Base-by-base conservation (phyloP, 2,888 invertebrate genomes). In the Amphipoea lucens region DNA sequence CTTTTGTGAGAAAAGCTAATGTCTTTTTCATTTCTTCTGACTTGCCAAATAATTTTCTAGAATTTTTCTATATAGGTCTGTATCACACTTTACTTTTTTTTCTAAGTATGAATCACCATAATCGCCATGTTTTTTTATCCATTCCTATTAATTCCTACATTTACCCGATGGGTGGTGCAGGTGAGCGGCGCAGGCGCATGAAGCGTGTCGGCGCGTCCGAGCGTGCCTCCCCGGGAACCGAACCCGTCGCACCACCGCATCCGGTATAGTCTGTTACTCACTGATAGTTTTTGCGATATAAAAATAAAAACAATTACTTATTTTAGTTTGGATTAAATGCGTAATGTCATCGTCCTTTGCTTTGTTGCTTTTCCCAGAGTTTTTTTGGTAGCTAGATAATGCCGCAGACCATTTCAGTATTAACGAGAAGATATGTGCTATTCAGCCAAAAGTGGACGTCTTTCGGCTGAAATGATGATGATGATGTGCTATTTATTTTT, bases 131-230 rank as follows among this genome's bases (percentile, higher is more conserved):
- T 72, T 66, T 70, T 76, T 67, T 60, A 63, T n/a, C 12, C 63
- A 62, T 83, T 87, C 77, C 77, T 82, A 80, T 83, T 76, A 79
- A 65, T 80, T 86, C 76, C 84, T 80, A 71, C 65, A 76, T 89
- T 84, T 78, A 86, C 75, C 71, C 76, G 72, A 45, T 83, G 79
- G 79, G 78, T 84, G 79, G 79, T 57, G 74, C 87, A 89, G 88
- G 89, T 88, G 86, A 83, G 80, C 77, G 81, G 73, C 79, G 84
- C 85, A 85, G 80, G 86, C 79, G 83, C 93, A 93, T 77, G 87
- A 71, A 92, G 90, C 94, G 95, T 95, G 92, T 90, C 95, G 93
- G 86, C 86, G 91, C 95, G 92, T 83, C 94, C 92, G 91, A 95
- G 90, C 95, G 94, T 94, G 93, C 91, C 92, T 89, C 93, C 93